Conservation (phyloP, 2,888 invertebrate genomes). For the Caenorhabditis afra region DNA sequence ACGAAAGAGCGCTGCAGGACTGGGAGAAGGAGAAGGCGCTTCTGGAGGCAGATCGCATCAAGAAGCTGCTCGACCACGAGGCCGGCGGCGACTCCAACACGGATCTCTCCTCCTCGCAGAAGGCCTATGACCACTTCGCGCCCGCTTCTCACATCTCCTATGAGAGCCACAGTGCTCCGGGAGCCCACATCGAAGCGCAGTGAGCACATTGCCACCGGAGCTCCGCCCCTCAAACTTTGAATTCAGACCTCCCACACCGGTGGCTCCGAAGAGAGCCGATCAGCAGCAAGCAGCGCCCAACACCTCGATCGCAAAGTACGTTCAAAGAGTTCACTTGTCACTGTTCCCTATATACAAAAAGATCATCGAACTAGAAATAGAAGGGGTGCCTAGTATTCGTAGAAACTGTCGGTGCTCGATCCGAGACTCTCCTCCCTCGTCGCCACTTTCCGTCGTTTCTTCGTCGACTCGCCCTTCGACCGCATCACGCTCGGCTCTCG, state of each 20-base stretch:
- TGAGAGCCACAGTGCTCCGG: constrained; percentile 50
- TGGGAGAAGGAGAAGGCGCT: constrained; percentile 69
- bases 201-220: constrained; percentile 7
- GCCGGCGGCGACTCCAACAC: constrained; percentile 67
- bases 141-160: constrained; percentile 68
- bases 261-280: constrained; percentile 31
- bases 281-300: constrained; percentile 3
- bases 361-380: not conserved
- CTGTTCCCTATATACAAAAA: constrained; percentile 18
- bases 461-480: constrained; percentile 1
- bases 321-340: constrained; percentile 13
- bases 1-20: constrained; percentile 63
- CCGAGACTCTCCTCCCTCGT: constrained; percentile 31
- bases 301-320: constrained; percentile 43
- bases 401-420: constrained; percentile 41
- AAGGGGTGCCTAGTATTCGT: constrained; percentile 16
- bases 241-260: constrained; percentile 37
- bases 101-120: constrained; percentile 54
- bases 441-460: not conserved
- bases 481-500: constrained; percentile 20
- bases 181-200: constrained; percentile 22
- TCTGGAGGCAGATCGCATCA: constrained; percentile 67
- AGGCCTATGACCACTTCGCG: constrained; percentile 59
- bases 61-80: constrained; percentile 65
- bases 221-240: not conserved